Evolutionary conservation across 2,113 vertebrate genomes (phyloP).

Genomic region (Recurvirostra avosetta): DNA sequence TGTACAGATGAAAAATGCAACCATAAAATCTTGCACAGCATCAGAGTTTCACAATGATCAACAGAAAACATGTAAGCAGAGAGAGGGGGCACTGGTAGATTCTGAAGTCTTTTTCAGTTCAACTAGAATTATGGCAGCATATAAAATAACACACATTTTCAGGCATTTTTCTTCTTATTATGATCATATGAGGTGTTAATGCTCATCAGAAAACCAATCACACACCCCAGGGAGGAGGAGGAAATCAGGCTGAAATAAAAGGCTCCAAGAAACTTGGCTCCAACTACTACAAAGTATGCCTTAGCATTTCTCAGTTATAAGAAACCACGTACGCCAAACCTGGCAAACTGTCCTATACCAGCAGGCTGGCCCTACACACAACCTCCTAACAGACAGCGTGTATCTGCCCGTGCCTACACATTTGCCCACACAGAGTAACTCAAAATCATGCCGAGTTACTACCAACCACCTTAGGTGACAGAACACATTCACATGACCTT

Average conservation of each 20-base stretch:
- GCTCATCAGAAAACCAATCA: not conserved
- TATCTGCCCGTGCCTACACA: not conserved
- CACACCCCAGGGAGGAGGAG: not conserved
- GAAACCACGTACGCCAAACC: not conserved
- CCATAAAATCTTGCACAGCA: not conserved
- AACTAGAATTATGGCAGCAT: not conserved
- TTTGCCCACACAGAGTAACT: not conserved
- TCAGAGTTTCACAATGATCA: not conserved
- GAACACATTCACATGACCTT: not conserved
- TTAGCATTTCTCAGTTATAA: not conserved
- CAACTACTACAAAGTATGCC: not conserved
- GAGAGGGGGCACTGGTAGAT: not conserved
- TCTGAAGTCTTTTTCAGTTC: not conserved
- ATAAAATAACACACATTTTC: not conserved
- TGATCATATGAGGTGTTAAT: not conserved
- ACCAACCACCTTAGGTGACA: not conserved
- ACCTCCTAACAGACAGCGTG: accelerated
- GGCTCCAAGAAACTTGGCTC: not conserved
- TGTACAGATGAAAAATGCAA: not conserved
- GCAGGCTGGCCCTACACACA: accelerated
- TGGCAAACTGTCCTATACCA: not conserved
- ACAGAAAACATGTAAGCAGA: not conserved
- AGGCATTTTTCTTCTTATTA: not conserved
- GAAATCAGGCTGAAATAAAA: not conserved
- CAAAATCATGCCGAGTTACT: not conserved